Base-by-base conservation (phyloP, 2,113 vertebrate genomes). In the Notarius quadriscutis region DNA sequence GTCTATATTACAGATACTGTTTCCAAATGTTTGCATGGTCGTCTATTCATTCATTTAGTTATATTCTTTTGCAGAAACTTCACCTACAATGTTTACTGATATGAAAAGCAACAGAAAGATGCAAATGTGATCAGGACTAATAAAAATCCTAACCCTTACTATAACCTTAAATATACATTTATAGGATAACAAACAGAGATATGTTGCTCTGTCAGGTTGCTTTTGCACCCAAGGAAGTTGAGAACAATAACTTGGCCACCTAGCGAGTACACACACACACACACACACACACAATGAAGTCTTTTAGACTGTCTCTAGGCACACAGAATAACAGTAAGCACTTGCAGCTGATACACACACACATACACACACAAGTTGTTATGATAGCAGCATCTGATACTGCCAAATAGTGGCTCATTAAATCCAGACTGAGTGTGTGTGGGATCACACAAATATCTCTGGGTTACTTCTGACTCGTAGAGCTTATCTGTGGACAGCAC, bases 401-500 rank as follows among this genome's bases (percentile, higher is more conserved):
- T 83, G 51, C 77, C 77, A 79, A 83, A 83, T 50, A 83, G 82
- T 69, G 63, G 30, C 81, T 65, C 60, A 67, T 83, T 83, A 83
- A 57, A 80, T 63, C 82, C 63, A 62, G 14, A 63, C 69, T 87
- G 58, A 77, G 34, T 75, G 81, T 78, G 80, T 63, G 53, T 15
- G 62, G 79, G 81, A 41, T 55, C 84, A 74, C 67, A 55, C 53
- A 62, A 30, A 75, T 71, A 75, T 69, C 20, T 65, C 58, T 53
- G 63, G 51, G 86, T 81, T 81, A 83, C 79, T 86, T 78, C 41
- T 51, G 78, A 34, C 60, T 67, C 22, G 62, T 30, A 27, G n/a
- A 48, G 34, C 18, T 25, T 51, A 71, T 51, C 15, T 55, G n/a
- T 25, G 17, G 22, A 7, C 48, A 60, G 48, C 27, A 67, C 1